Evolutionary conservation across 2,797 vertebrate species (phyloP).

Genomic region (Cynopterus sphinx): DNA sequence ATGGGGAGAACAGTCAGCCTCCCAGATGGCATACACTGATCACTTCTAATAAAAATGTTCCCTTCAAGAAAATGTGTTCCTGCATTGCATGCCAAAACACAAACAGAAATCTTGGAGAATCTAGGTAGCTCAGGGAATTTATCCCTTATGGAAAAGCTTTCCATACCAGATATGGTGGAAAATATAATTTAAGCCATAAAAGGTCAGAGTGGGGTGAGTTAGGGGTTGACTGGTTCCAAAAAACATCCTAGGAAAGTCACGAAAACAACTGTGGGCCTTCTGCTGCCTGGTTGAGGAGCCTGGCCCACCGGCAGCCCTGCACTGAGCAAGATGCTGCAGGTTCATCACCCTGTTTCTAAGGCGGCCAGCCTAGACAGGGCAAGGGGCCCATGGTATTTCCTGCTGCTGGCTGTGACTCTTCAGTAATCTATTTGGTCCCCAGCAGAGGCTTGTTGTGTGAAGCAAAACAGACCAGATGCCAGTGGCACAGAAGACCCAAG

Average conservation of each 20-base stretch:
- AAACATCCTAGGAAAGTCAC: constrained; percentile 57
- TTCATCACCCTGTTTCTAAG: neutral
- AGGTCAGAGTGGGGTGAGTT: constrained; percentile 59
- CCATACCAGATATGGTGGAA: constrained; percentile 69
- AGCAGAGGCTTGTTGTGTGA: neutral
- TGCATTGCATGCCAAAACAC: constrained; percentile 43
- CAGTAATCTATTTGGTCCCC: neutral
- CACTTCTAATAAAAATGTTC: constrained; percentile 59
- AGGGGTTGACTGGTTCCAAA: constrained; percentile 57
- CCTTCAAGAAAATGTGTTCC: constrained; percentile 61
- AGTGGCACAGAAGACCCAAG: neutral
- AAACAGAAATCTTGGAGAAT: constrained; percentile 69
- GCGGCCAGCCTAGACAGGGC: neutral
- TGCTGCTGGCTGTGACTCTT: neutral
- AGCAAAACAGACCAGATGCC: rapidly evolving
- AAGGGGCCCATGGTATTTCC: neutral
- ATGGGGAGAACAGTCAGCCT: neutral
- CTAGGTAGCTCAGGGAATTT: constrained; percentile 67
- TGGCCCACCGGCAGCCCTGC: constrained; percentile 56
- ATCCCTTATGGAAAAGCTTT: constrained; percentile 67
- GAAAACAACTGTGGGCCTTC: neutral
- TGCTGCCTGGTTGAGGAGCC: neutral
- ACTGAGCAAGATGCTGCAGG: neutral
- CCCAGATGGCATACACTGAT: neutral
- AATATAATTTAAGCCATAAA: constrained; percentile 61